These are phyloP conservation scores for Schizotus pectinicornis DNA, from an alignment of 2,888 invertebrate genomes.

Conservation along the genomic window DNA sequence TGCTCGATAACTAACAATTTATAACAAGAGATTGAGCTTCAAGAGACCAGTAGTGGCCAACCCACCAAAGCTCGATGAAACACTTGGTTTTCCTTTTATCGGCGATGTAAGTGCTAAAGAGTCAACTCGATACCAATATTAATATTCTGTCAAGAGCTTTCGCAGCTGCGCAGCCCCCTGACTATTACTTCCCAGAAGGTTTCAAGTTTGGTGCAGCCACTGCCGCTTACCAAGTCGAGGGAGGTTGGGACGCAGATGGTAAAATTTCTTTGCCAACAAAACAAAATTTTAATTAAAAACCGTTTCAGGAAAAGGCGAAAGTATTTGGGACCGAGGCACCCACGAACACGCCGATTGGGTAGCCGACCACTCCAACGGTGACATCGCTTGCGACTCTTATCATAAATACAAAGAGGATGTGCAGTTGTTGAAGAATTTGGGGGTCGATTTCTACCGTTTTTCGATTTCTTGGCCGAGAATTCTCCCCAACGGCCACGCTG, in stretches of 20 bases:
- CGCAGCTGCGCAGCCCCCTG: not conserved
- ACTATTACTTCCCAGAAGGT: slow-evolving; percentile 24
- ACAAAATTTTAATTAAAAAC: too few species aligned
- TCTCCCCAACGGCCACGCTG: slow-evolving; percentile 66
- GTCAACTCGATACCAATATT: not conserved
- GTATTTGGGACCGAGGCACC: slow-evolving; percentile 61
- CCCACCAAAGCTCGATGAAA: too few species aligned
- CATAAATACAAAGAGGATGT: slow-evolving; percentile 68
- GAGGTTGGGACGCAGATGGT: slow-evolving; percentile 32
- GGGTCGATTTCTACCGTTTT: slow-evolving; percentile 65
- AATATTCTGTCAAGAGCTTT: not conserved
- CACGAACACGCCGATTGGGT: slow-evolving; percentile 60
- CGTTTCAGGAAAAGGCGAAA: slow-evolving; percentile 64
- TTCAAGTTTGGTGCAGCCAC: slow-evolving; percentile 42
- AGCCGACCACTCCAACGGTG: slow-evolving; percentile 62
- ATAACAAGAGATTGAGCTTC: too few species aligned
- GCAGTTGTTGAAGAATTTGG: slow-evolving; percentile 61
- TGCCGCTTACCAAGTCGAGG: slow-evolving; percentile 42
- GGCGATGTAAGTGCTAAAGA: not conserved
- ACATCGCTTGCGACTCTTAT: slow-evolving; percentile 71
- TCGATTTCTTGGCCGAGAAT: slow-evolving; percentile 74
- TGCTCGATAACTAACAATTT: too few species aligned
- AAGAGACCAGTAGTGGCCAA: too few species aligned
- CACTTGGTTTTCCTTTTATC: not conserved
- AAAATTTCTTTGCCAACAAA: too few species aligned